These are phyloP conservation scores for Gadopsis bispinosus DNA, from an alignment of 2,797 vertebrate species.

Conservation along the genomic window DNA sequence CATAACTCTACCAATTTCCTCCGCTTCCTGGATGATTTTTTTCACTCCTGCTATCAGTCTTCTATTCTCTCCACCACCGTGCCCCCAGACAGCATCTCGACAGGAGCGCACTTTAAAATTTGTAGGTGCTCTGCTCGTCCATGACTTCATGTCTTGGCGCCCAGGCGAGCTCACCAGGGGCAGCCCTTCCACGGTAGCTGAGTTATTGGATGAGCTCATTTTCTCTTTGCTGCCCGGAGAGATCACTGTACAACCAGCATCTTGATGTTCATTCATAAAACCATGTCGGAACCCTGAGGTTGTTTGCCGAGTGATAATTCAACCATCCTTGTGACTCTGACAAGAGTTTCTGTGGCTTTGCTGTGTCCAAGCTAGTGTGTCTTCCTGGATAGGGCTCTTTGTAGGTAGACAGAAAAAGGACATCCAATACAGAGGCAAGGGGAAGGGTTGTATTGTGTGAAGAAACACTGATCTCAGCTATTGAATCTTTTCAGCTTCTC, in stretches of 20 bases:
- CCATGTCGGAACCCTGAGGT: slow-evolving; percentile 47
- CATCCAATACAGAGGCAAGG: not conserved
- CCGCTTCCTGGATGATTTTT: slow-evolving; percentile 27
- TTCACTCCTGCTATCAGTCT: slow-evolving; percentile 22
- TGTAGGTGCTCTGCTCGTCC: slow-evolving; percentile 39
- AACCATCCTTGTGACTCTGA: slow-evolving; percentile 34
- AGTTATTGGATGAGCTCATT: slow-evolving; percentile 79
- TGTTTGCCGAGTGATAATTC: slow-evolving; percentile 35
- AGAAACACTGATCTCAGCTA: not conserved
- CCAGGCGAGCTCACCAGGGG: slow-evolving; percentile 50
- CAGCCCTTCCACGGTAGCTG: slow-evolving; percentile 73
- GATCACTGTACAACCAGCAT: slow-evolving; percentile 50
- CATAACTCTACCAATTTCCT: slow-evolving; percentile 30
- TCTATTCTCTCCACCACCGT: slow-evolving; percentile 27
- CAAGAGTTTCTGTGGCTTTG: slow-evolving; percentile 30
- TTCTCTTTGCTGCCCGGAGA: slow-evolving; percentile 52
- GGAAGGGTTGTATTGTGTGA: not conserved
- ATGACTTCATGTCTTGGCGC: slow-evolving; percentile 78
- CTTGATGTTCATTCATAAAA: slow-evolving; percentile 77
- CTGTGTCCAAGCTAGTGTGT: slow-evolving; percentile 12
- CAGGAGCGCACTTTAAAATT: slow-evolving; percentile 35
- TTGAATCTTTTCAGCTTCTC: not conserved
- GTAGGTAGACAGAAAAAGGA: not conserved
- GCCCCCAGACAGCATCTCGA: slow-evolving; percentile 55
- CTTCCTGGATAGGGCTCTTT: slow-evolving; percentile 3